These are phyloP conservation scores for Zingel zingel DNA, from an alignment of 2,113 vertebrate species.

Conservation along the genomic window DNA sequence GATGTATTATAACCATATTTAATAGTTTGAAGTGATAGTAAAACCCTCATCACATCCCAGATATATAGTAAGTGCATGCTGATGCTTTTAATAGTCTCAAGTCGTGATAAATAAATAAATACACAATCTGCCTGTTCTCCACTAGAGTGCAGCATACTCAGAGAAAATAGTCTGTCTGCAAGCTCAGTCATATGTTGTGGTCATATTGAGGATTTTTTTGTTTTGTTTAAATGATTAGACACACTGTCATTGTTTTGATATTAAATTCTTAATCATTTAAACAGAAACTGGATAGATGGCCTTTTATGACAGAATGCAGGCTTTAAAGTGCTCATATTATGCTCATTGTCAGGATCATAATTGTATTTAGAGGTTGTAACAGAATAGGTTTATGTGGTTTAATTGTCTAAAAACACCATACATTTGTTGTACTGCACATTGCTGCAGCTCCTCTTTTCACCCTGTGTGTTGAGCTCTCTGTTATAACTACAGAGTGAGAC, in stretches of 20 bases:
- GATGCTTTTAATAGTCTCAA: not conserved
- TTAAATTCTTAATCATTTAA: not conserved
- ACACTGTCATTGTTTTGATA: not conserved
- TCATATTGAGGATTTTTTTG: not conserved
- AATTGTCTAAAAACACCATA: too few relatives aligned
- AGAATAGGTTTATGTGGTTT: too few relatives aligned
- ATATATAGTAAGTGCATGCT: not conserved
- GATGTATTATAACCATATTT: not conserved
- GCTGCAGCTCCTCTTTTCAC: too few relatives aligned
- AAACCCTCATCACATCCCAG: not conserved
- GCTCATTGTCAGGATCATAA: too few relatives aligned
- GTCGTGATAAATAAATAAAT: not conserved
- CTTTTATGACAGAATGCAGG: not conserved
- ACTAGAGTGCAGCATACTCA: slow-evolving; percentile 77
- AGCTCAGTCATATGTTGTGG: not conserved
- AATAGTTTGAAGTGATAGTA: not conserved
- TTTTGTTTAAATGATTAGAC: not conserved
- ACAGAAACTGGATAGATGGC: not conserved
- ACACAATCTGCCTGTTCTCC: slow-evolving; percentile 44
- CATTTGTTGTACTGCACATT: too few relatives aligned
- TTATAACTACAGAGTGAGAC: too few relatives aligned
- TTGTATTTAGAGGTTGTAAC: too few relatives aligned
- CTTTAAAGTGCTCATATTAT: not conserved
- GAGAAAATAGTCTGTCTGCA: slow-evolving; percentile 18
- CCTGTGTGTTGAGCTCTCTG: too few relatives aligned